Evolutionary conservation across 2,113 vertebrate genomes (phyloP).

Genomic region (Electrona antarctica): DNA sequence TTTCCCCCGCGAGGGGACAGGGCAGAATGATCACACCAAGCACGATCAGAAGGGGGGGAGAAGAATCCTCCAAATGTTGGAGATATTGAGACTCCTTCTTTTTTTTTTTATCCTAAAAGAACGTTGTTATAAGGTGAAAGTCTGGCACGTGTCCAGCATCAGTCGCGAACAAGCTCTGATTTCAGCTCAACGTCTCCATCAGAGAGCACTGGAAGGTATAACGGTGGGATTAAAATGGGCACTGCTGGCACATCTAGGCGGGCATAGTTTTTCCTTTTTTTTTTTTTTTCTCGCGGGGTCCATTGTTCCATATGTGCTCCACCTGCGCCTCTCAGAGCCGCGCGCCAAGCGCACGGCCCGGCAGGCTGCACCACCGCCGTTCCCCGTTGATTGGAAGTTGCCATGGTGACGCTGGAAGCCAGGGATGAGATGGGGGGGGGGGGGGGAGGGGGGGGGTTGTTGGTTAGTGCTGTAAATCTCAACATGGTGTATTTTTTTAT

Average conservation of each 20-base stretch:
- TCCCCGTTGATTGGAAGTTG: constrained; percentile 78
- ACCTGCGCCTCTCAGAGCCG: constrained; percentile 79
- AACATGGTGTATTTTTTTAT: constrained; percentile 74
- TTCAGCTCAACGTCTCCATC: constrained; percentile 76
- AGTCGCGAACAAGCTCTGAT: constrained; percentile 61
- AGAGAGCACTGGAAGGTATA: constrained; percentile 75
- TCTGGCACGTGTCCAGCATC: constrained; percentile 72
- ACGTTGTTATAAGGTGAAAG: constrained; percentile 47
- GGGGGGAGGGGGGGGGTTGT: constrained; percentile 13
- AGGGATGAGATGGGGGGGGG: constrained; percentile 45
- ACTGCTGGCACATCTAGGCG: constrained; percentile 79
- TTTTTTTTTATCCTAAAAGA: constrained; percentile 21
- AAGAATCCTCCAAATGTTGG: constrained; percentile 35
- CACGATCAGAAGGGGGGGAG: constrained; percentile 38
- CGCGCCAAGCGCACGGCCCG: constrained; percentile 76
- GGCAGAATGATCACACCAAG: constrained; percentile 2
- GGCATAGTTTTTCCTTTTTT: constrained; percentile 60
- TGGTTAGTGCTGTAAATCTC: constrained; percentile 67
- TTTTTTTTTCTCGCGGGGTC: constrained; percentile 52
- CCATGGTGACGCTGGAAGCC: constrained; percentile 77
- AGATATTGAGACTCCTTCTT: constrained; percentile 33
- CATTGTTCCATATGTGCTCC: constrained; percentile 83
- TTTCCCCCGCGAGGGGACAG: constrained; percentile 5
- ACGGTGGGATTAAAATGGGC: constrained; percentile 79
- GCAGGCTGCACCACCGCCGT: constrained; percentile 55